Evolutionary conservation across 2,113 vertebrate genomes (phyloP).

Genomic region (Cavia aperea): DNA sequence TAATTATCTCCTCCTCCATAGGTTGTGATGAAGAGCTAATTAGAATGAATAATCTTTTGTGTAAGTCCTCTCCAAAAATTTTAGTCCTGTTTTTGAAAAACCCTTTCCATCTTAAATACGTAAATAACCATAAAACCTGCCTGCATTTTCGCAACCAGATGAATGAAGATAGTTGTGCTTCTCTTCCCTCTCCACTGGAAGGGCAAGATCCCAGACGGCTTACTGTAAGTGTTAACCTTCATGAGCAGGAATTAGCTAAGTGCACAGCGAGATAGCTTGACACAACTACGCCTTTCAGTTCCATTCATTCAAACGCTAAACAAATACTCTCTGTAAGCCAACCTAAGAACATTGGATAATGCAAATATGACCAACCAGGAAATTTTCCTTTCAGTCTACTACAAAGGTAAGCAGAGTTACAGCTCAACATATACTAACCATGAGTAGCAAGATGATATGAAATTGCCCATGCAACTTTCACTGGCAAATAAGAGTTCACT

Average conservation of each 20-base stretch:
- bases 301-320: background rate
- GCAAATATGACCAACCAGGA: background rate
- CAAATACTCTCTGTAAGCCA: background rate
- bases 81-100: background rate
- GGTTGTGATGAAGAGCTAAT: background rate
- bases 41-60: background rate
- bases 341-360: background rate
- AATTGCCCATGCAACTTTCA: background rate
- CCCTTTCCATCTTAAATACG: background rate
- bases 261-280: background rate
- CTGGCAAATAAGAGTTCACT: background rate
- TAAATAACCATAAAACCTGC: background rate
- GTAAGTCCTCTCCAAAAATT: background rate
- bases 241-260: background rate
- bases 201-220: background rate
- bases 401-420: background rate
- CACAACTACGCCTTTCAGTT: background rate
- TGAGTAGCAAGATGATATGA: background rate
- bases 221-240: background rate
- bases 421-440: background rate
- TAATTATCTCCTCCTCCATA: conserved; percentile 3
- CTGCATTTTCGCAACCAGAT: conserved; percentile 10
- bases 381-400: background rate
- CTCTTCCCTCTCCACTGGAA: background rate
- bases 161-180: background rate